Evolutionary conservation across 1,140 invertebrate genomes (phyloP).

Genomic region (Sweltsa coloradensis): DNA sequence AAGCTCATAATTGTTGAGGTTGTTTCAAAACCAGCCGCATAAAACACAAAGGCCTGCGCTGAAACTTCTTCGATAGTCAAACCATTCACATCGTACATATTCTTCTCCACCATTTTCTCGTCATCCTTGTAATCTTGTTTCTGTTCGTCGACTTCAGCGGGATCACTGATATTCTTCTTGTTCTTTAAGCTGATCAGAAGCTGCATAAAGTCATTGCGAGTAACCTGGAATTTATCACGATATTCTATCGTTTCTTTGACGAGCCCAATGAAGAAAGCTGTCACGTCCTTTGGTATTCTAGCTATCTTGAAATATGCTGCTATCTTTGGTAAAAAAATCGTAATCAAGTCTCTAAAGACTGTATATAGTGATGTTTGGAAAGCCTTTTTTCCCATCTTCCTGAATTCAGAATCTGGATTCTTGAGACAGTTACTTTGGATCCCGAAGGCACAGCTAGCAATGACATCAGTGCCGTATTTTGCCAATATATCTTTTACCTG

Average conservation of each 20-base stretch:
- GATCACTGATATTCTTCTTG: slow-evolving; percentile 17
- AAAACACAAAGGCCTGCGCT: slow-evolving; percentile 22
- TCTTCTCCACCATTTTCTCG: too few species aligned
- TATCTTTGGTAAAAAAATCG: slow-evolving; percentile 9
- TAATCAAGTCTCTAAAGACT: slow-evolving; percentile 18
- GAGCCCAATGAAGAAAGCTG: slow-evolving; percentile 22
- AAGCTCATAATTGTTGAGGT: slow-evolving; percentile 29
- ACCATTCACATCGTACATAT: too few species aligned
- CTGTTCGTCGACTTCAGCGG: too few species aligned
- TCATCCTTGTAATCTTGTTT: too few species aligned
- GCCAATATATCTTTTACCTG: slow-evolving; percentile 24
- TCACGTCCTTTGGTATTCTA: slow-evolving; percentile 11
- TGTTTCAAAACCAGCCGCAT: slow-evolving; percentile 35
- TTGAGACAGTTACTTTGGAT: slow-evolving; percentile 38
- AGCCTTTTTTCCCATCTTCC: slow-evolving; percentile 11
- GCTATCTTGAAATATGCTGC: slow-evolving; percentile 7
- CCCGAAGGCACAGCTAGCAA: slow-evolving; percentile 43
- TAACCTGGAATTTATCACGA: slow-evolving; percentile 28
- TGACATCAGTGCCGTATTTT: slow-evolving; percentile 44
- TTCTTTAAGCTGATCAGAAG: slow-evolving; percentile 32
- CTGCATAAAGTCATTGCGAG: slow-evolving; percentile 30
- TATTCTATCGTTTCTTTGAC: slow-evolving; percentile 26
- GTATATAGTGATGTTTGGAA: slow-evolving; percentile 16
- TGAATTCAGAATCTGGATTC: slow-evolving; percentile 30
- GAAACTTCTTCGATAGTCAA: slow-evolving; percentile 23